These are phyloP conservation scores for Glaucidium brasilianum DNA, from an alignment of 2,113 vertebrate genomes.

Conservation along the genomic window DNA sequence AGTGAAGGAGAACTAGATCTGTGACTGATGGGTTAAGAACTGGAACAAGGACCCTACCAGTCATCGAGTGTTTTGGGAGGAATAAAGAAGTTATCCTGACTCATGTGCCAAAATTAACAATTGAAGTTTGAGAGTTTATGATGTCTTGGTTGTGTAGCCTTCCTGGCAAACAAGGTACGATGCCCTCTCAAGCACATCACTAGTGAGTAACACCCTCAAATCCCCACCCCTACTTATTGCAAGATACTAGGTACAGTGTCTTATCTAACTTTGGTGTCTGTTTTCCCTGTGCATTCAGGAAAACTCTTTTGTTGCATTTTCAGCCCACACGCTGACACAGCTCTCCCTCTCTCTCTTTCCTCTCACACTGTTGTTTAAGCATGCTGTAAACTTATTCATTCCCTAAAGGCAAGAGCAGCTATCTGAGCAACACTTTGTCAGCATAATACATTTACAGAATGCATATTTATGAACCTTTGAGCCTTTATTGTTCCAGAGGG, in stretches of 20 bases:
- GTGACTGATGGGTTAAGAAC: not conserved
- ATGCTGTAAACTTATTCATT: slow-evolving; percentile 78
- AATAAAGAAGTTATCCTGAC: not conserved
- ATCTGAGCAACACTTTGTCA: slow-evolving; percentile 83
- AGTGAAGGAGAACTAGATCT: slow-evolving; percentile 10
- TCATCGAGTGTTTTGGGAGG: not conserved
- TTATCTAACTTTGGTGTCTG: not conserved
- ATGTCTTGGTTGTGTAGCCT: not conserved
- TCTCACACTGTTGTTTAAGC: slow-evolving; percentile 72
- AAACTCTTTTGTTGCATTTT: slow-evolving; percentile 54
- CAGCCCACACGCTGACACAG: slow-evolving; percentile 65
- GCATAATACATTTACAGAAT: slow-evolving; percentile 86
- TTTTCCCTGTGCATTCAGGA: not conserved
- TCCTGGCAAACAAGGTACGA: not conserved
- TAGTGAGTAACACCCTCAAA: not conserved
- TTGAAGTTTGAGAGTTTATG: not conserved
- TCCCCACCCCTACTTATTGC: not conserved
- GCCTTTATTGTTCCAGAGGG: slow-evolving; percentile 85
- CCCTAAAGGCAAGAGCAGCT: slow-evolving; percentile 79
- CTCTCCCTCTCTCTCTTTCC: not conserved
- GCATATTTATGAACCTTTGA: slow-evolving; percentile 89
- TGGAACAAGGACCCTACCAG: not conserved
- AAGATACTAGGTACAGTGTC: not conserved
- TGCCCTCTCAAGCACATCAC: not conserved
- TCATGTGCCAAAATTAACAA: not conserved